These are phyloP conservation scores for Corythornis vintsioides DNA, from an alignment of 2,113 vertebrate species.

Conservation along the genomic window DNA sequence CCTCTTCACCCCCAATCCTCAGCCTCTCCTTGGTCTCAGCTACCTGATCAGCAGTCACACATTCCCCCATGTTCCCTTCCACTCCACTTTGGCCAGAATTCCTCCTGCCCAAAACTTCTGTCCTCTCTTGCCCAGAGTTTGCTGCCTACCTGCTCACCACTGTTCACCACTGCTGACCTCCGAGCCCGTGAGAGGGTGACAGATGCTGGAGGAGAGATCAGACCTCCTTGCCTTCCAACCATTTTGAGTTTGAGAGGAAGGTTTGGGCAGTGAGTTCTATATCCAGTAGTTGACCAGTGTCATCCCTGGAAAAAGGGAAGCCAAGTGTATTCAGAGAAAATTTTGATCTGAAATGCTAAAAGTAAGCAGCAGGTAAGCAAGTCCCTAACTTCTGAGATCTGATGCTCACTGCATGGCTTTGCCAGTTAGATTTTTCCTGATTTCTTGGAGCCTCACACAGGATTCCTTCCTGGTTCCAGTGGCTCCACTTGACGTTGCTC, in stretches of 20 bases:
- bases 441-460: neutral
- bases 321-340: neutral
- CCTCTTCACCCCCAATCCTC: neutral
- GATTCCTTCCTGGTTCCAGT: neutral
- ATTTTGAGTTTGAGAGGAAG: neutral
- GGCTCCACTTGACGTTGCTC: neutral
- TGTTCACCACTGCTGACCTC: neutral
- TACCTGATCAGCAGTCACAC: neutral
- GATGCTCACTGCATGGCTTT: neutral
- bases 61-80: neutral
- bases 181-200: accelerated
- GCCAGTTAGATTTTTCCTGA: neutral
- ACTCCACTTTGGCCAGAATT: neutral
- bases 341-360: neutral
- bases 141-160: neutral
- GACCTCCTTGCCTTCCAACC: neutral
- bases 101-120: neutral
- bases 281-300: neutral
- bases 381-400: neutral
- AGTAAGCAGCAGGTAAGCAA: neutral
- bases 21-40: neutral
- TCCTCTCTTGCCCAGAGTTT: neutral
- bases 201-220: neutral
- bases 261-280: neutral
- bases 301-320: neutral